Percentiles rank a stretch among this genome's conserved stretches.
These are phyloP conservation scores for Lordiphosa clarofinis DNA, from an alignment of 1,140 invertebrate genomes.

Conservation along the genomic window DNA sequence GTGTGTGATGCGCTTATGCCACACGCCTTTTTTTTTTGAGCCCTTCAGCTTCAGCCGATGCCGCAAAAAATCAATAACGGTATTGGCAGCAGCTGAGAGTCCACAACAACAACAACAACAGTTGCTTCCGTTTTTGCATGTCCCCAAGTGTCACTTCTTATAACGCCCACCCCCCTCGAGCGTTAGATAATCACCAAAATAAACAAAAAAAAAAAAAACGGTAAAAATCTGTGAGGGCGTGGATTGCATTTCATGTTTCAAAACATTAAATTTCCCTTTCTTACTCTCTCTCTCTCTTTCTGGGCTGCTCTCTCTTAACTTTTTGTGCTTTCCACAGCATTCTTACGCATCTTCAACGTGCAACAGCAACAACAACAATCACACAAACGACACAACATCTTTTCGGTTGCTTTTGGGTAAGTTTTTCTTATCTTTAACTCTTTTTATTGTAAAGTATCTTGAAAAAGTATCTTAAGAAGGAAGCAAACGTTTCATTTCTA, in stretches of 20 bases:
- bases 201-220: constrained; percentile 1
- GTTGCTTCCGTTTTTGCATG: constrained; percentile 10
- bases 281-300: constrained; percentile 7
- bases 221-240: constrained; percentile 26
- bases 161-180: background rate
- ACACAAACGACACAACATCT: constrained; percentile 21
- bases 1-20: constrained; percentile 10
- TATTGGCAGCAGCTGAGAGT: constrained; percentile 30
- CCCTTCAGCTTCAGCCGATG: constrained; percentile 11
- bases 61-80: constrained; percentile 50
- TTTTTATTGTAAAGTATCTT: background rate
- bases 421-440: constrained; percentile 11
- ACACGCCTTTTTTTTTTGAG: constrained; percentile 24
- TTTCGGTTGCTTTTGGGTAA: constrained; percentile 33
- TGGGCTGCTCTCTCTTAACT: constrained; percentile 9
- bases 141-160: constrained; percentile 14
- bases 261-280: constrained; percentile 6
- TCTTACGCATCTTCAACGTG: constrained; percentile 3
- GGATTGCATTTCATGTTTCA: constrained; percentile 3
- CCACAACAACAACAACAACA: constrained; percentile 15
- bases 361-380: constrained; percentile 12
- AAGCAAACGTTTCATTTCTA: too few relatives aligned
- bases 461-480: too few relatives aligned
- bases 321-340: constrained; percentile 2
- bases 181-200: constrained; percentile 10